phyloP scores from a whole-genome alignment of 2,888 invertebrate genomes.

The Dichetophora obliterata region DNA sequence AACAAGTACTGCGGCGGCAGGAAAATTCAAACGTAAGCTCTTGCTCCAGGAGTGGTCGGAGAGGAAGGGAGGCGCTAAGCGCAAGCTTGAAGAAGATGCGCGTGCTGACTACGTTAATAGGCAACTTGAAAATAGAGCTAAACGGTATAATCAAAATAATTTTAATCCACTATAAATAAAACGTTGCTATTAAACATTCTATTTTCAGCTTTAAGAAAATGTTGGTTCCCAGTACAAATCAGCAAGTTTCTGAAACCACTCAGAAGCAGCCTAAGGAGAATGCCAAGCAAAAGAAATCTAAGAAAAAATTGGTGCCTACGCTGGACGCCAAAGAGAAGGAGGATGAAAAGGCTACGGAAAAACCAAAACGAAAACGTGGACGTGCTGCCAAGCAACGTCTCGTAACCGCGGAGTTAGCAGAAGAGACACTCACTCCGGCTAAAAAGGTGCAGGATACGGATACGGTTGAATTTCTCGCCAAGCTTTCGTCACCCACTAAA shows the following conservation, averaged over 20 bases:
- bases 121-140: conserved; percentile 75
- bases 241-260: conserved; percentile 21
- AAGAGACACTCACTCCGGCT: not conserved
- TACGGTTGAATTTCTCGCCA: conserved; percentile 71
- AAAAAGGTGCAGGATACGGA: conserved; percentile 52
- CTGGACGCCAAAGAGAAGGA: conserved; percentile 3
- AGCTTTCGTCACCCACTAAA: conserved; percentile 73
- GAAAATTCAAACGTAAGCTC: conserved; percentile 71
- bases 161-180: not conserved
- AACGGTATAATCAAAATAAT: conserved; percentile 59
- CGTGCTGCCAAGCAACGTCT: conserved; percentile 45
- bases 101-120: conserved; percentile 73
- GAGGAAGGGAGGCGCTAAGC: conserved; percentile 76
- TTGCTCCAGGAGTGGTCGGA: conserved; percentile 76
- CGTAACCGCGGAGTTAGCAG: conserved; percentile 52
- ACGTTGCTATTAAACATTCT: not conserved
- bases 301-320: conserved; percentile 22
- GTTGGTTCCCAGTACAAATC: conserved; percentile 55
- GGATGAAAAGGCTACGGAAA: conserved; percentile 34
- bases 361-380: conserved; percentile 53
- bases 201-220: conserved; percentile 63
- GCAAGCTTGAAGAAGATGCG: conserved; percentile 73
- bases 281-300: conserved; percentile 35
- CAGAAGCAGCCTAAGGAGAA: not conserved
- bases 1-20: conserved; percentile 59